These are phyloP conservation scores for Calypte anna DNA, from an alignment of 2,113 vertebrate species.

Conservation along the genomic window DNA sequence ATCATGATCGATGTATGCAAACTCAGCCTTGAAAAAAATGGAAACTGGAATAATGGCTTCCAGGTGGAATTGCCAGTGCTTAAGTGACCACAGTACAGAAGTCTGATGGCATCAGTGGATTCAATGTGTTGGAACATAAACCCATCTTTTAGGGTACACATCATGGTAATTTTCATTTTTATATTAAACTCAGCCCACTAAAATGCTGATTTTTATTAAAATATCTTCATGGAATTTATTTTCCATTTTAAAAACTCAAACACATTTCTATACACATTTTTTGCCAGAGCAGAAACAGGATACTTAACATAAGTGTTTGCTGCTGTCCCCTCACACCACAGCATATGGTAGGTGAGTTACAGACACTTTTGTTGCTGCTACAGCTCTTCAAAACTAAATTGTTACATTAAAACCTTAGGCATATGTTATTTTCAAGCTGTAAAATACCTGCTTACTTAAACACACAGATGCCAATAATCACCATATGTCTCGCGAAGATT, in stretches of 20 bases:
- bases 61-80: constrained; percentile 14
- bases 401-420: constrained; percentile 56
- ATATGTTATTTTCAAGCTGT: constrained; percentile 62
- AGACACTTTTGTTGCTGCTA: constrained; percentile 36
- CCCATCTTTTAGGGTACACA: not conserved
- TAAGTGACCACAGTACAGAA: not conserved
- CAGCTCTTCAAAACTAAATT: constrained; percentile 52
- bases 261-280: not conserved
- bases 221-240: not conserved
- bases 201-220: not conserved
- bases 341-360: constrained; percentile 60
- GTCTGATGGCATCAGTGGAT: not conserved
- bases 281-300: constrained; percentile 15
- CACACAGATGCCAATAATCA: constrained; percentile 63
- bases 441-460: constrained; percentile 68
- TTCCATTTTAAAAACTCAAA: not conserved
- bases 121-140: not conserved
- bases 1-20: constrained; percentile 42
- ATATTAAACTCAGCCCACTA: not conserved
- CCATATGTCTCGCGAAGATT: constrained; percentile 46
- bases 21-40: not conserved
- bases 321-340: constrained; percentile 54
- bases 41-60: constrained; percentile 14
- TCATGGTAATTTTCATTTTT: not conserved
- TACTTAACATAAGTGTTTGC: constrained; percentile 14